Conservation (phyloP, 35 echinoderm and acorn worm genomes). For the Ophioderma brevispina region DNA sequence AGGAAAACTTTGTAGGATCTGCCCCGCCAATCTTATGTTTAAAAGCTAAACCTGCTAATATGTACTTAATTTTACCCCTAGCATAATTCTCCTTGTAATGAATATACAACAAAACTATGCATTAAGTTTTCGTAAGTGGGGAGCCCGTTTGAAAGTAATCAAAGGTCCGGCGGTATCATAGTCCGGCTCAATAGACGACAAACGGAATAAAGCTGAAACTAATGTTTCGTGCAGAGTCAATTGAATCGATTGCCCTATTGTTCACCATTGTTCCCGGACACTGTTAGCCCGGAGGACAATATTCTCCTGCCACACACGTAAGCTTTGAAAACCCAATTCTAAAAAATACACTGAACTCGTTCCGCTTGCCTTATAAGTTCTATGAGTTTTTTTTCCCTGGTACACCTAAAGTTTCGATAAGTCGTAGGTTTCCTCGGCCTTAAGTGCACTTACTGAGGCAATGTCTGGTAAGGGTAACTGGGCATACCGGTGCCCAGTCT, state of each 20-base stretch:
- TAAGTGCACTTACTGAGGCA: not conserved
- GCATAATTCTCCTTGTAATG: not conserved
- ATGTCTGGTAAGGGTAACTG: not conserved
- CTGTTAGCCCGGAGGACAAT: no score
- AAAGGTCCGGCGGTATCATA: no score
- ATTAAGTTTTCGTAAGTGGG: not conserved
- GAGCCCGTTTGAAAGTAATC: no score
- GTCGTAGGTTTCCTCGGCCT: not conserved
- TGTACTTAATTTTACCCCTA: not conserved
- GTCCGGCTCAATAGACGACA: no score
- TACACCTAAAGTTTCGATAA: not conserved
- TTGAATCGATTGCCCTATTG: no score
- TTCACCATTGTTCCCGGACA: no score
- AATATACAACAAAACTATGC: not conserved
- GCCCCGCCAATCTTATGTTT: not conserved
- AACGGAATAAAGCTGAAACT: no score
- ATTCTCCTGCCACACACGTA: no score
- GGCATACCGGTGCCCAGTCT: not conserved
- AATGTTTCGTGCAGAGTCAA: no score
- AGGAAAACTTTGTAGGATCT: not conserved
- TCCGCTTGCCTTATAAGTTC: not conserved
- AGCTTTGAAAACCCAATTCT: not conserved
- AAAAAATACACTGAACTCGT: not conserved
- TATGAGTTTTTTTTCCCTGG: not conserved
- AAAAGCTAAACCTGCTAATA: not conserved